Base-by-base conservation (phyloP, 2,113 vertebrate genomes). In the Lanius collurio region DNA sequence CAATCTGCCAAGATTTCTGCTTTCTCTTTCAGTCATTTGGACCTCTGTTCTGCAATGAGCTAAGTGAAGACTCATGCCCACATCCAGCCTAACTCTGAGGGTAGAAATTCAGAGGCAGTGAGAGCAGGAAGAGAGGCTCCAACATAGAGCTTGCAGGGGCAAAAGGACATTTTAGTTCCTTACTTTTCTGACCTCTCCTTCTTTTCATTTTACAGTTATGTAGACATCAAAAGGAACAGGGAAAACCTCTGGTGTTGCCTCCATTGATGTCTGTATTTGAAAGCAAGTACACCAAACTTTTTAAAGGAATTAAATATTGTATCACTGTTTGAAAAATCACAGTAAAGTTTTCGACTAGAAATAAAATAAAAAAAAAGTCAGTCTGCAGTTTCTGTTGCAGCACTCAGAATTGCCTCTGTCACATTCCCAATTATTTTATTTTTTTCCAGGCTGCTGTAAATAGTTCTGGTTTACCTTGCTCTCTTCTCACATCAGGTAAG, bases 1-100 rank as follows among this genome's bases (percentile, higher is more conserved):
- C 79, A 89, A 86, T 64, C 74, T 95, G 81, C 78, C 87, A 96
- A 94, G 93, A 49, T 56, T 94, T 95, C 91, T 91, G 65, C 30
- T 92, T 96, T 90, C 59, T 93, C 76, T 94, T 91, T 59, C 71
- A 86, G 84, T 75, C 87, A 67, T 82, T 88, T 83, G 52, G 92
- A 69, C 37, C 88, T 81, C 76, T 6, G 14, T 46, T 82, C 73
- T 84, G 69, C n/a, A 78, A 35, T 81, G 60, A 95, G 37, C 80
- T 92, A 85, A 94, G 73, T 19, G 21, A 67, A 50, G 73, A 71
- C 28, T 46, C 85, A 35, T 2, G 0, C 60, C 76, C 76, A 39
- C 49, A 62, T 81, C 31, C 65, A 95, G 56, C 12, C 65, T 64
- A 76, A 71, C 26, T 80, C 3, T 10, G 33, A 92, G 65, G 35